A percentile compares a stretch with the other conserved stretches of the same genome.
phyloP scores from a whole-genome alignment of 2,888 invertebrate genomes.

The Rotaria macrura region DNA sequence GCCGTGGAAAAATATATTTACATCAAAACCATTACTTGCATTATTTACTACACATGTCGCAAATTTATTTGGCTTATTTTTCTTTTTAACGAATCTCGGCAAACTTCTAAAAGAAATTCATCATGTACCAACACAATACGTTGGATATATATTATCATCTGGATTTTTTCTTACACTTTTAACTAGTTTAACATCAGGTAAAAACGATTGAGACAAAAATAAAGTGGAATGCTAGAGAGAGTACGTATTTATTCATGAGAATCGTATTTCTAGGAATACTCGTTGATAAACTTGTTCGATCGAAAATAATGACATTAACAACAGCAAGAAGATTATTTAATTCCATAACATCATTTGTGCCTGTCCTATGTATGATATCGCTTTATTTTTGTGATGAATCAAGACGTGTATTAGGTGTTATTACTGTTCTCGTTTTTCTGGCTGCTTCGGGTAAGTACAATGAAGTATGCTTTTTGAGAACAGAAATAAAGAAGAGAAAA shows the following conservation, averaged over 20 bases:
- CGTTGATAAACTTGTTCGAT: background rate
- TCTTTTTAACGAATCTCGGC: slow-evolving; percentile 34
- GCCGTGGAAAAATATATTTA: slow-evolving; percentile 35
- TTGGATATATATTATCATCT: background rate
- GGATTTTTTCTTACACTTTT: slow-evolving; percentile 29
- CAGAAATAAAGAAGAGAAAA: too few species aligned
- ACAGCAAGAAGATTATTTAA: slow-evolving; percentile 9
- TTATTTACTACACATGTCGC: slow-evolving; percentile 34
- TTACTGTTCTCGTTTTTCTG: background rate
- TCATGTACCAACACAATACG: background rate
- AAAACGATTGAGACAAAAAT: background rate
- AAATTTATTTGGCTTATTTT: slow-evolving; percentile 35
- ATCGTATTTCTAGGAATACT: background rate
- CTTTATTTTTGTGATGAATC: background rate
- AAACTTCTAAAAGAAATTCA: slow-evolving; percentile 31
- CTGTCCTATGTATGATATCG: slow-evolving; percentile 4
- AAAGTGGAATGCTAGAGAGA: too few species aligned
- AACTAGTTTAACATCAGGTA: slow-evolving; percentile 15
- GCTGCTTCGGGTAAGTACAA: background rate
- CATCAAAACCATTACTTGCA: slow-evolving; percentile 35
- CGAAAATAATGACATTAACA: background rate
- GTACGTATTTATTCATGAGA: too few species aligned
- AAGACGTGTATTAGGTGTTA: background rate
- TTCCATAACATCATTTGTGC: background rate
- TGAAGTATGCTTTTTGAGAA: background rate